These are phyloP conservation scores for Eulemur rubriventer DNA, from an alignment of 2,797 vertebrate species.

Conservation along the genomic window DNA sequence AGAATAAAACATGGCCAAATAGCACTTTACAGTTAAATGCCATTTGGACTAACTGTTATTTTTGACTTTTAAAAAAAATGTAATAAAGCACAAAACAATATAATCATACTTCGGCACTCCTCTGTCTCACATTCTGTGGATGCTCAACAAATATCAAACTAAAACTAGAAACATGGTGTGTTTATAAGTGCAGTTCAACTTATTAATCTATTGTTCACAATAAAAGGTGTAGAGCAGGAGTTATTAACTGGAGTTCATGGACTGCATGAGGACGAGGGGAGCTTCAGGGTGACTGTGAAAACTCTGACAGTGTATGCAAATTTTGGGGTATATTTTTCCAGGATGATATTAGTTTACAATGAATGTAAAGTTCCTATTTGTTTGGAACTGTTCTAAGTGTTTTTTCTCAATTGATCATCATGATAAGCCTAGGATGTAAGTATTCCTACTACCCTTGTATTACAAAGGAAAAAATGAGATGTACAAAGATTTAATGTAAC, in stretches of 20 bases:
- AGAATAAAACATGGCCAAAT: background rate
- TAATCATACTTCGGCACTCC: background rate
- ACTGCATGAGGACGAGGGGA: rapidly evolving
- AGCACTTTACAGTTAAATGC: background rate
- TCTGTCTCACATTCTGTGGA: background rate
- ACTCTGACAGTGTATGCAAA: background rate
- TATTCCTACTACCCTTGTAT: background rate
- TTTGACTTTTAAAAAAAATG: background rate
- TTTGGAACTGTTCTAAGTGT: background rate
- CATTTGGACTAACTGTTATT: background rate
- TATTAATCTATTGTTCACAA: background rate
- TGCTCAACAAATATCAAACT: background rate
- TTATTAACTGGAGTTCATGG: background rate
- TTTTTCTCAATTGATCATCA: background rate
- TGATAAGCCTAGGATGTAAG: background rate
- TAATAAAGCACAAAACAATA: background rate
- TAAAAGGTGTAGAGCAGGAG: background rate
- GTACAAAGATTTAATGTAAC: background rate
- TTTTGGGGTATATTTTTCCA: background rate
- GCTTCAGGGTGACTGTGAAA: background rate
- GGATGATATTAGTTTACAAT: background rate
- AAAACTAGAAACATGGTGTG: background rate
- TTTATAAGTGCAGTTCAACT: background rate
- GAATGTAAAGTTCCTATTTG: background rate
- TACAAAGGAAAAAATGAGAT: background rate